Base-by-base conservation (phyloP, 2,888 invertebrate genomes). In the Rotaria sp. region DNA sequence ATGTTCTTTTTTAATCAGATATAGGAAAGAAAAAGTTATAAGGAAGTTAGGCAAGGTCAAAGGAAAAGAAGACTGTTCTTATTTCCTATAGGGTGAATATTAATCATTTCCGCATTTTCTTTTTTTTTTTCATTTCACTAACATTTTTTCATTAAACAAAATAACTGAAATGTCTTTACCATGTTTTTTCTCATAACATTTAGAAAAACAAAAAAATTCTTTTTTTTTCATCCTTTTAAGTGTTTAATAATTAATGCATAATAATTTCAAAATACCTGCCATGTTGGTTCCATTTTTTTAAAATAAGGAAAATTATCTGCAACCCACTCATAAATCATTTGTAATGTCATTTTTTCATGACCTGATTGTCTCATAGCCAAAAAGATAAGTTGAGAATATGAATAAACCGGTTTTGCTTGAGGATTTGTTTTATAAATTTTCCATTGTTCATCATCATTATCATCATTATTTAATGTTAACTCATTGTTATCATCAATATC, bases 321-420 rank as follows among this genome's bases (percentile, higher is more conserved):
- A 88, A 96, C 96, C 96, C 96, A 96, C 84, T 94, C 94, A 90
- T 96, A 96, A 89, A 96, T 96, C 85, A 94, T 94, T 0, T 95
- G 94, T 26, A 96, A 92, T 0, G 96, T 95, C 93, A 96, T 95
- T 91, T 96, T 96, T 90, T 95, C 95, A 87, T 90, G 90, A 88
- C 94, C 94, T 89, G 95, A 95, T 88, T 95, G 95, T 88, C 94
- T 94, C 96, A 96, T 96, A 10, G 96, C 96, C 94, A 96, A 94
- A 89, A 95, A 95, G 88, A 96, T 96, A 85, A 96, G 92, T 0
- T 95, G 95, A 85, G 96, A 95, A 90, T 96, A 96, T 0, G 95
- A 96, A 90, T 94, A 96, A 0, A 96, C 96, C 1, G 96, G 96
- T 90, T 96, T 96, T 90, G 94, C 94, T 88, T 94, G 94, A 18